Percentiles rank a stretch among this genome's conserved stretches.
Conservation (phyloP, 2,113 vertebrate genomes). For the Oenanthe melanoleuca region DNA sequence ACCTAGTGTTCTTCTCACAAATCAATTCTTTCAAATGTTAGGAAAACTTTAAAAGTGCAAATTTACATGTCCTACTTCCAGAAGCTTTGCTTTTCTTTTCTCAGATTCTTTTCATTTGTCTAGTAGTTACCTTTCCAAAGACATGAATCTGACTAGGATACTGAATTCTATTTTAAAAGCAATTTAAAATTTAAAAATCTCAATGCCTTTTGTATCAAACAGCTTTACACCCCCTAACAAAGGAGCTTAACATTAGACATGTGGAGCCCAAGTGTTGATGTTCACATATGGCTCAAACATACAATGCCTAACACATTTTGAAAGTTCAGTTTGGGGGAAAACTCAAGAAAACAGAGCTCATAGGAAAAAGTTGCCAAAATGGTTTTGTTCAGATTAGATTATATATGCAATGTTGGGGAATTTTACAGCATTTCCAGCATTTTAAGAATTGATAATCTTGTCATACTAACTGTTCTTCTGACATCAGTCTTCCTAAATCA, state of each 20-base stretch:
- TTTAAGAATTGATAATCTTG: background rate
- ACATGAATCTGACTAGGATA: background rate
- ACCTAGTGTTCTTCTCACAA: background rate
- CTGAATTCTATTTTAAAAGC: background rate
- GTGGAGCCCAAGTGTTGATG: background rate
- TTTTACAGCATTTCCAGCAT: background rate
- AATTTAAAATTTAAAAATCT: background rate
- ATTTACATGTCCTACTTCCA: background rate
- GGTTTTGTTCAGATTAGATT: background rate
- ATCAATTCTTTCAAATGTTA: background rate
- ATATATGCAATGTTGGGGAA: background rate
- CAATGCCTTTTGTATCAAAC: background rate
- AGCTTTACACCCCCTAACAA: background rate
- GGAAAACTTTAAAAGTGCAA: background rate
- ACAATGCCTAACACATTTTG: background rate
- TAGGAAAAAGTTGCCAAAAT: background rate
- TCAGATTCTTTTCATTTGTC: background rate
- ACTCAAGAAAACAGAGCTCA: background rate
- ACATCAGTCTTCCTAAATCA: background rate
- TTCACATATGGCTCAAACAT: background rate
- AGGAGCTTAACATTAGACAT: background rate
- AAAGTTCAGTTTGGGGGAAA: background rate
- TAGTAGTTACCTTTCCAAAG: background rate
- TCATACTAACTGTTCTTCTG: background rate
- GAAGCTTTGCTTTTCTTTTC: background rate